Base-by-base conservation (phyloP, 2,797 vertebrate genomes). In the Zalophus californianus region DNA sequence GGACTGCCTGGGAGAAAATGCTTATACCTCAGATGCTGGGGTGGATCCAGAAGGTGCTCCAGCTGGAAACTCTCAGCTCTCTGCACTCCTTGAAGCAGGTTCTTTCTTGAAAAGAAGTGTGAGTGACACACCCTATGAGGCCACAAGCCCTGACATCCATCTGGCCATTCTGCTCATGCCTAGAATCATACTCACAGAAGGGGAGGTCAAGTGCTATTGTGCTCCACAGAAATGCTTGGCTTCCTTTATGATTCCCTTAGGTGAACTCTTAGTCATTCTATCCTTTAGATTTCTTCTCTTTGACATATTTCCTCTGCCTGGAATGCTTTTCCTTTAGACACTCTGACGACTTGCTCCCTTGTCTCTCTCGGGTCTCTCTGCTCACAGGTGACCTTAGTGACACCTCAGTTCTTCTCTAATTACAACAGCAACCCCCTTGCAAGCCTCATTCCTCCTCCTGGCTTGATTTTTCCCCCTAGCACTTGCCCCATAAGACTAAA, bases 71-170 rank as follows among this genome's bases (percentile, higher is more conserved):
- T 54, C 15, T 82, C 25, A 87, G 48, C 82, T 66, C 32, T 87
- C 83, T 38, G 18, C 23, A 52, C 5, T 66, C 86, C 38, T 2
- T 27, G 80, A 44, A 86, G 54, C 13, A 44, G 29, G 44, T n/a
- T 52, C 60, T 64, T 96, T 60, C 82, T 84, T 52, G 89, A 94
- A 58, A 23, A 91, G 52, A 54, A 29, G 41, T 66, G n/a, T 77
- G 52, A 52, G 15, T 50, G 41, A 13, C 20, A 62, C 41, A 32
- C 7, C 15, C 25, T 68, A 21, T 7, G 23, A 15, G 66, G 66
- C 35, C 75, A 23, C 68, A 1, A 7, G 68, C 66, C 29, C 70
- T 11, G 11, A 14, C 16, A 48, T 20, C 41, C 18, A n/a, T 4
- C 16, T n/a, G 25, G 15, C 27, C 68, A 12, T 56, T 44, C 78